Conservation (phyloP, 2,888 invertebrate species). For the Xylota segnis region DNA sequence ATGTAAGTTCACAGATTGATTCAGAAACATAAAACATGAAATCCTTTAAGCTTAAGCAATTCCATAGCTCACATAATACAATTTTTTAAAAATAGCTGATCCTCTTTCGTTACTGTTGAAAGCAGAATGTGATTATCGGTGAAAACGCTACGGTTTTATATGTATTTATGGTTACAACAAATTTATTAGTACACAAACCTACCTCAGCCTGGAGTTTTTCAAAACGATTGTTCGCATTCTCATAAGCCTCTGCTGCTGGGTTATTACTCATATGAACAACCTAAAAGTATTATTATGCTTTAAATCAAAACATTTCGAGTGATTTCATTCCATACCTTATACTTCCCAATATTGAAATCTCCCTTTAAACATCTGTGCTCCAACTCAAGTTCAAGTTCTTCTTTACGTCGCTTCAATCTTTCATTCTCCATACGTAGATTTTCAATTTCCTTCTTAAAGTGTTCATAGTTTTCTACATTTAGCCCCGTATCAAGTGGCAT, state of each 20-base stretch:
- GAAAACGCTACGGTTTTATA: too few species aligned
- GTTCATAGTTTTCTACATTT: slow-evolving; percentile 85
- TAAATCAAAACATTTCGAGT: neutral
- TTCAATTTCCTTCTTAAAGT: slow-evolving; percentile 87
- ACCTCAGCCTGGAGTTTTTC: slow-evolving; percentile 90
- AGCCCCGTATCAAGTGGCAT: slow-evolving; percentile 77
- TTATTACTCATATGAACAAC: slow-evolving; percentile 90
- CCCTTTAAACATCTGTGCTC: slow-evolving; percentile 87
- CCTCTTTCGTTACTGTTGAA: too few species aligned
- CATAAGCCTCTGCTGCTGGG: slow-evolving; percentile 89
- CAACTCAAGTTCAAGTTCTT: slow-evolving; percentile 88
- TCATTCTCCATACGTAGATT: slow-evolving; percentile 85
- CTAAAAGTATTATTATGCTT: slow-evolving; percentile 79
- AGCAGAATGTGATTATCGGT: too few species aligned
- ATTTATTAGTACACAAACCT: neutral
- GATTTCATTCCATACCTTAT: slow-evolving; percentile 79
- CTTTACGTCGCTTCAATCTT: slow-evolving; percentile 86
- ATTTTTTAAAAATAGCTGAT: too few species aligned
- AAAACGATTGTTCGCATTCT: slow-evolving; percentile 88
- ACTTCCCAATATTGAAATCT: slow-evolving; percentile 84
- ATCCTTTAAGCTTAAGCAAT: too few species aligned
- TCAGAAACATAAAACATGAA: too few species aligned
- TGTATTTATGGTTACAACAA: too few species aligned
- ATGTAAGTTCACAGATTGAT: too few species aligned
- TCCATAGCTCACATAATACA: too few species aligned